These are phyloP conservation scores for Cetoscarus ocellatus DNA, from an alignment of 2,797 vertebrate species.

Conservation along the genomic window DNA sequence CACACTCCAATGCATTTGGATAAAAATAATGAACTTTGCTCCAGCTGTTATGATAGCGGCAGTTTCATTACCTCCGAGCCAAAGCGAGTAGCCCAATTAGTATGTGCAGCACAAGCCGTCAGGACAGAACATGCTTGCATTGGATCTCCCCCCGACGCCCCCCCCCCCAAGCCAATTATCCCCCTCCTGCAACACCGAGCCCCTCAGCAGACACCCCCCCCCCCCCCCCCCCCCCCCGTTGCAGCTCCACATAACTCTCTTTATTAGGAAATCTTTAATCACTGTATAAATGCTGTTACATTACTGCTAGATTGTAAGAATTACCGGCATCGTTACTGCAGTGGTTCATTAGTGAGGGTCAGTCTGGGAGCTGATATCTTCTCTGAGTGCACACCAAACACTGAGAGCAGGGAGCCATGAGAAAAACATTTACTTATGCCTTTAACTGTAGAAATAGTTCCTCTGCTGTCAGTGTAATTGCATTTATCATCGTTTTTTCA, in stretches of 20 bases:
- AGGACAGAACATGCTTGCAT: conserved; percentile 57
- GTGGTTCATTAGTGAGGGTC: conserved; percentile 45
- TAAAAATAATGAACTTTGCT: conserved; percentile 76
- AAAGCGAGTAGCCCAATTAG: conserved; percentile 77
- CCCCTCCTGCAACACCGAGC: conserved; percentile 53
- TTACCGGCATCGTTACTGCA: conserved; percentile 30
- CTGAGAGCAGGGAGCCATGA: neutral
- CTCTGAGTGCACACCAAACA: neutral
- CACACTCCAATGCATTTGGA: conserved; percentile 51
- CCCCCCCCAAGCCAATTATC: conserved; percentile 75
- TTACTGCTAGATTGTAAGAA: conserved; percentile 43
- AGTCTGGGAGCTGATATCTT: neutral
- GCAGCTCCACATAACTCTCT: conserved; percentile 40
- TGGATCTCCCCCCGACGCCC: conserved; percentile 61
- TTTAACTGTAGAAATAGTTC: neutral
- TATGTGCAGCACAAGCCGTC: conserved; percentile 69
- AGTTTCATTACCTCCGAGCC: conserved; percentile 76
- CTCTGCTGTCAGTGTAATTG: no score
- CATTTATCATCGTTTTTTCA: no score
- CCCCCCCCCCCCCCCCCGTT: conserved; percentile 54
- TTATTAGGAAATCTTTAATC: conserved; percentile 65
- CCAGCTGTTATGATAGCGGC: conserved; percentile 65
- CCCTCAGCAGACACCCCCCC: conserved; percentile 54
- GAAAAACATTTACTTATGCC: neutral
- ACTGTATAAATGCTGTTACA: conserved; percentile 56